Evolutionary conservation across 2,797 vertebrate genomes (phyloP).

Genomic region (Hirundo rustica): DNA sequence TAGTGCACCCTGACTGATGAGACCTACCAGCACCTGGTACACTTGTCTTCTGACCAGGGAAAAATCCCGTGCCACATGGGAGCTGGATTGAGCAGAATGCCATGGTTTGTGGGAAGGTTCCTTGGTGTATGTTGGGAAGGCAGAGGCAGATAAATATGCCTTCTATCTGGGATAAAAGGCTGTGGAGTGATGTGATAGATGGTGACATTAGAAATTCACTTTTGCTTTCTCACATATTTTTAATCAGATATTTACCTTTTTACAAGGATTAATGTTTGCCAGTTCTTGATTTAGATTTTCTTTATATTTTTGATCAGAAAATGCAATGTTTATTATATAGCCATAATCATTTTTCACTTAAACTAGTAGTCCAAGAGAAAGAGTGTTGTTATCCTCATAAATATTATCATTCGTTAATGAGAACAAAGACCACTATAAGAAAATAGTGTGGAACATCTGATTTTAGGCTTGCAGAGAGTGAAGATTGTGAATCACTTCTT

Average conservation of each 20-base stretch:
- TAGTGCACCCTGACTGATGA: neutral
- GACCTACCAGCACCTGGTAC: neutral
- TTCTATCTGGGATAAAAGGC: neutral
- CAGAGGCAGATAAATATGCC: neutral
- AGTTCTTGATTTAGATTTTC: neutral
- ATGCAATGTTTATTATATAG: neutral
- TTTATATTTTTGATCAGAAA: neutral
- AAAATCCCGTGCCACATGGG: neutral
- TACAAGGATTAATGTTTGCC: neutral
- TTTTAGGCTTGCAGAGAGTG: neutral
- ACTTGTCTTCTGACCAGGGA: neutral
- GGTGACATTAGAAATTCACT: neutral
- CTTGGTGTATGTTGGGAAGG: neutral
- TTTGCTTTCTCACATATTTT: neutral
- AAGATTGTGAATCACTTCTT: neutral
- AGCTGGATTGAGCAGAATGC: neutral
- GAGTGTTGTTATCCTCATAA: neutral
- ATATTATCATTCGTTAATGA: neutral
- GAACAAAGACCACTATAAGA: neutral
- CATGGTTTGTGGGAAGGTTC: neutral
- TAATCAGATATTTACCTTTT: neutral
- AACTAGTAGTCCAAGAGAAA: neutral
- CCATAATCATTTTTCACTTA: neutral
- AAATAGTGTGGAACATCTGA: neutral
- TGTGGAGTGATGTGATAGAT: neutral